phyloP scores from a whole-genome alignment of 2,888 invertebrate species.

The Aquatica leii region DNA sequence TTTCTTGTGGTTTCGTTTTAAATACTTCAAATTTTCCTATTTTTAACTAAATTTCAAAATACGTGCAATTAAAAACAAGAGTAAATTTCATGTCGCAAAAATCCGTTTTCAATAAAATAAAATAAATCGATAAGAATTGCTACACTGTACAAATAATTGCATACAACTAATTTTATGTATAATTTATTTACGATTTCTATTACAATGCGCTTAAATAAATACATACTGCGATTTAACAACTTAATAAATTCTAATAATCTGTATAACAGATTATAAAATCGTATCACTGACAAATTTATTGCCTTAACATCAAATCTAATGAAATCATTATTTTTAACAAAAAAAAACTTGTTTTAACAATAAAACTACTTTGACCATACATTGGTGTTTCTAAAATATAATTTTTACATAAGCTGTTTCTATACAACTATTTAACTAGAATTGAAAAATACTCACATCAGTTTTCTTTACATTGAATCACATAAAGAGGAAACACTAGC shows the following conservation, averaged over 20 bases:
- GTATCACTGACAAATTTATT: slow-evolving; percentile 49
- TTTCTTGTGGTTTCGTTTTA: no score
- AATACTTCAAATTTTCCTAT: no score
- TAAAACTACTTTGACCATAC: slow-evolving; percentile 38
- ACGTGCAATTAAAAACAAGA: no score
- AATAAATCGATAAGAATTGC: no score
- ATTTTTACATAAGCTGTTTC: slow-evolving; percentile 19
- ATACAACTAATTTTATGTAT: slow-evolving; percentile 17
- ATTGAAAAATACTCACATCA: slow-evolving; percentile 24
- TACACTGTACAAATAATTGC: no score
- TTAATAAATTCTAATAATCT: slow-evolving; percentile 53
- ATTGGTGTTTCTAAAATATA: slow-evolving; percentile 34
- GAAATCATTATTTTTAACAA: slow-evolving; percentile 4
- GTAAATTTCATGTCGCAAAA: no score
- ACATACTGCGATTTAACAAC: slow-evolving; percentile 48
- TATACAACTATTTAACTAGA: slow-evolving; percentile 24
- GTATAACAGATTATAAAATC: slow-evolving; percentile 55
- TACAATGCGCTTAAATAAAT: slow-evolving; percentile 52
- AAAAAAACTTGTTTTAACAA: slow-evolving; percentile 47
- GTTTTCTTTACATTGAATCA: slow-evolving; percentile 31
- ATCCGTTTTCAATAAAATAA: no score
- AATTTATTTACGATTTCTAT: slow-evolving; percentile 52
- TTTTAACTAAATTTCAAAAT: no score
- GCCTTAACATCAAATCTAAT: slow-evolving; percentile 34
- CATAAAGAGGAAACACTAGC: slow-evolving; percentile 32